Evolutionary conservation across 2,888 invertebrate genomes (phyloP).

Genomic region (Ichneumoninae sp.): DNA sequence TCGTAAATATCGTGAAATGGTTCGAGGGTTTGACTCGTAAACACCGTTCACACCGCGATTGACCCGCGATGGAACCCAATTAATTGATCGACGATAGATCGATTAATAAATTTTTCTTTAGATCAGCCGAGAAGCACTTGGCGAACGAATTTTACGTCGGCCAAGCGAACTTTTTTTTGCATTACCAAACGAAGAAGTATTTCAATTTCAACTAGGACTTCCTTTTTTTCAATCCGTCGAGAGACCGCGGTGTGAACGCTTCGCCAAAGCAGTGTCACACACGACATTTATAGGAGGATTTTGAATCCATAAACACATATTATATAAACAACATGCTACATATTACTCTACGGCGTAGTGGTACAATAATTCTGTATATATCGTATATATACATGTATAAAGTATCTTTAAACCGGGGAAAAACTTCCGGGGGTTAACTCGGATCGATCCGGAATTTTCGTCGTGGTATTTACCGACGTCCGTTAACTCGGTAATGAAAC

Average conservation of each 20-base stretch:
- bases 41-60: slow-evolving; percentile 65
- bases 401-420: slow-evolving; percentile 51
- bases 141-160: slow-evolving; percentile 11
- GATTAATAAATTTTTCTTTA: slow-evolving; percentile 7
- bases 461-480: neutral
- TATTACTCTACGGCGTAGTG: slow-evolving; percentile 81
- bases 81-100: slow-evolving; percentile 25
- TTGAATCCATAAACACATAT: slow-evolving; percentile 83
- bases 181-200: slow-evolving; percentile 31
- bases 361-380: slow-evolving; percentile 76
- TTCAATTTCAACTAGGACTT: slow-evolving; percentile 20
- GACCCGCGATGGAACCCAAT: slow-evolving; percentile 48
- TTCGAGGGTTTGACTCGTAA: slow-evolving; percentile 53
- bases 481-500: slow-evolving; percentile 17
- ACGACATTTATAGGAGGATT: slow-evolving; percentile 83
- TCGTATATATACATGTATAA: slow-evolving; percentile 67
- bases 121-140: slow-evolving; percentile 15
- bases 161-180: slow-evolving; percentile 35
- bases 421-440: slow-evolving; percentile 19
- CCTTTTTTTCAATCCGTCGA: slow-evolving; percentile 41
- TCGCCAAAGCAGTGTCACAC: slow-evolving; percentile 78
- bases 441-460: slow-evolving; percentile 32
- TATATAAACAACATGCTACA: slow-evolving; percentile 84
- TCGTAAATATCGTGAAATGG: slow-evolving; percentile 61
- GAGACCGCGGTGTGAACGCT: slow-evolving; percentile 71